These are phyloP conservation scores for Drosophila vallismaia DNA, from an alignment of 2,888 invertebrate species.

Conservation along the genomic window DNA sequence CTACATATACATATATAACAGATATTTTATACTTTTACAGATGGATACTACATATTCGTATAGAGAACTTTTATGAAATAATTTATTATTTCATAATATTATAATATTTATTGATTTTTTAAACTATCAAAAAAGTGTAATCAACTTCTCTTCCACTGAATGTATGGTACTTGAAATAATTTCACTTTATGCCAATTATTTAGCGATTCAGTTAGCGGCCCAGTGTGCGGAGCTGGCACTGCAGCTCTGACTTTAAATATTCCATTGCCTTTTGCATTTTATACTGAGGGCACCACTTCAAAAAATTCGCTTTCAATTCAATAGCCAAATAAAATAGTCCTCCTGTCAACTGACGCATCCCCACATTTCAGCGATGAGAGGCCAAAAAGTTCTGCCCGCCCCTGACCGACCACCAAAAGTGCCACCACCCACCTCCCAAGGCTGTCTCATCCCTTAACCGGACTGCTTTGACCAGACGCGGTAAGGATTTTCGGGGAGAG, in stretches of 20 bases:
- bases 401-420: neutral
- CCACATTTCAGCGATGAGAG: neutral
- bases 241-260: neutral
- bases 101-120: no score
- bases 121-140: no score
- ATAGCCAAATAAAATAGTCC: slow-evolving; percentile 40
- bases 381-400: slow-evolving; percentile 6
- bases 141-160: no score
- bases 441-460: slow-evolving; percentile 11
- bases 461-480: neutral
- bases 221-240: neutral
- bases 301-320: slow-evolving; percentile 20
- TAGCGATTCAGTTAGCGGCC: neutral
- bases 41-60: no score
- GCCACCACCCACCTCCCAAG: slow-evolving; percentile 7
- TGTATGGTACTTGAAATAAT: no score
- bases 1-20: no score
- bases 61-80: no score
- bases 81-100: no score
- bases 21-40: no score
- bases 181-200: neutral
- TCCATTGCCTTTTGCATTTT: slow-evolving; percentile 2
- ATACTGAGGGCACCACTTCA: neutral
- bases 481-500: neutral
- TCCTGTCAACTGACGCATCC: slow-evolving; percentile 40